Conservation (phyloP, 2,113 vertebrate genomes). For the Otolemur garnettii region DNA sequence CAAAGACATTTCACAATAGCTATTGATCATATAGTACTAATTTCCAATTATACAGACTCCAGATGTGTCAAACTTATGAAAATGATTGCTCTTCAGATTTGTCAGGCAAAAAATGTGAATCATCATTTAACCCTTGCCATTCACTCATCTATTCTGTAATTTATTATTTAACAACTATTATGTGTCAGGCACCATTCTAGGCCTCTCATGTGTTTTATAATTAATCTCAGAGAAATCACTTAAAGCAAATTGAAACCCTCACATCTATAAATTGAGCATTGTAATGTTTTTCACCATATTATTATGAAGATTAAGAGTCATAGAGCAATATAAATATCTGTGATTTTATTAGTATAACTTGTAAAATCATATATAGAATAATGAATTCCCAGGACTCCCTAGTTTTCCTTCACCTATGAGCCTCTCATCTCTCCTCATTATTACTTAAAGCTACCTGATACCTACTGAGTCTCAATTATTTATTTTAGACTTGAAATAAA, state of each 20-base stretch:
- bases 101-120: neutral
- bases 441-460: neutral
- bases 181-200: neutral
- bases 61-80: neutral
- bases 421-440: neutral
- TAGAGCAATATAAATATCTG: neutral
- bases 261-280: neutral
- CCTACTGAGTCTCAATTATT: neutral
- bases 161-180: neutral
- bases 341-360: neutral
- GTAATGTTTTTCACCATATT: neutral
- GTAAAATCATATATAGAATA: neutral
- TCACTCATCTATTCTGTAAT: neutral
- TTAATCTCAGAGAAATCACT: neutral
- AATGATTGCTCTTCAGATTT: neutral
- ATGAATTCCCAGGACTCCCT: neutral
- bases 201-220: neutral
- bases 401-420: neutral
- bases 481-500: slow-evolving; percentile 15
- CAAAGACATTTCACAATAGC: neutral
- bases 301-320: neutral
- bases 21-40: neutral
- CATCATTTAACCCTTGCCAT: neutral
- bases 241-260: neutral
- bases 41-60: neutral